Base-by-base conservation (phyloP, 1,140 invertebrate species). In the Zaprionus davidi region DNA sequence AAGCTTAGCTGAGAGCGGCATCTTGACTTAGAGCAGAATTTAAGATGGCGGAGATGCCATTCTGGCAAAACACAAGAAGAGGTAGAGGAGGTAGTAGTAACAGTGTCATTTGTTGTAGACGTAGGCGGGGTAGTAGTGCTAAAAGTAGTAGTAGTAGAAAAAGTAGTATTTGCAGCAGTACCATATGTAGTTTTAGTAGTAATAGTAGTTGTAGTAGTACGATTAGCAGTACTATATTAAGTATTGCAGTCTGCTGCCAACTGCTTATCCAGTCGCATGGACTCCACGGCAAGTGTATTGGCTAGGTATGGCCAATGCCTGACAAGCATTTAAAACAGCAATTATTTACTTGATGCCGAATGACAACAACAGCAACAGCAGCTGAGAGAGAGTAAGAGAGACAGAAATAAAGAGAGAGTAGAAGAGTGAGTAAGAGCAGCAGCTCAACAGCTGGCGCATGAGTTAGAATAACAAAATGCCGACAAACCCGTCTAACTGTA, bases 291-390 rank as follows among this genome's bases (percentile, higher is more conserved):
- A 53, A 59, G 31, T 3, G 44, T n/a, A 28, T 59, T 2, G n/a
- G 11, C 41, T 49, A 76, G 64, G 71, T 79, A 87, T 77, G 74
- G 58, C 36, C 66, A 62, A 67, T 69, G 69, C 87, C 87, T 91
- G 87, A 91, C 87, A 68, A 90, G 87, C 87, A 91, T 91, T 91
- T 91, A 90, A 91, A 91, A 73, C 87, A 91, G 87, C 87, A 91
- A 91, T 91, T 91, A 91, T 91, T 91, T 91, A 79, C 87, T 79
- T 82, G 81, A 87, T 87, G 79, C 71, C 78, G 69, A 90, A 87
- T 87, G 83, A 87, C 83, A 87, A 86, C 71, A 82, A 68, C 74
- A 85, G 71, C 67, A 71, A 31, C 63, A 56, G 17, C 57, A 53
- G 41, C 49, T 62, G n/a, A 56, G 44, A 17, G n/a, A 44, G 41